Percentiles rank a stretch among this genome's conserved stretches.
Evolutionary conservation across 2,888 invertebrate genomes (phyloP).

Genomic region (Lissonota sp.): DNA sequence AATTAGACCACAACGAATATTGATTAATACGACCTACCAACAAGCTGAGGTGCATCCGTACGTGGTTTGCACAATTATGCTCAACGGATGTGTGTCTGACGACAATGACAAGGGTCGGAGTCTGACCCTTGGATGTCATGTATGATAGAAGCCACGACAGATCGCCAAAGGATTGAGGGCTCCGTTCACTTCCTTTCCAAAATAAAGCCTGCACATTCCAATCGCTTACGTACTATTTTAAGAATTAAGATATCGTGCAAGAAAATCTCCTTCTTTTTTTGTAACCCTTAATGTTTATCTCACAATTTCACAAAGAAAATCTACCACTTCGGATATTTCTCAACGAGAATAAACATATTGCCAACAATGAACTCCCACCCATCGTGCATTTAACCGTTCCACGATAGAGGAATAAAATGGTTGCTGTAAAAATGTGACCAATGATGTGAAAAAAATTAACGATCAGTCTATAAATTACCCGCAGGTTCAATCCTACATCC

Average conservation of each 20-base stretch:
- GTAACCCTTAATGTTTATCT: background rate
- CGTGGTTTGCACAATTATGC: conserved; percentile 40
- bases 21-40: conserved; percentile 25
- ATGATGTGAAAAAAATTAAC: background rate
- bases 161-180: conserved; percentile 9
- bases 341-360: background rate
- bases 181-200: conserved; percentile 12
- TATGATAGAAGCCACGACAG: background rate
- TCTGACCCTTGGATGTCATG: conserved; percentile 18
- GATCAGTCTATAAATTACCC: background rate
- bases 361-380: no score
- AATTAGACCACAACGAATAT: conserved; percentile 31
- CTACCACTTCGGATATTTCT: background rate
- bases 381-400: no score
- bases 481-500: background rate
- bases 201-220: conserved; percentile 9
- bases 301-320: conserved; percentile 2
- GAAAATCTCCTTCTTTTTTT: background rate
- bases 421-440: background rate
- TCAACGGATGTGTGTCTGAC: conserved; percentile 36
- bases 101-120: conserved; percentile 27
- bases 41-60: conserved; percentile 8
- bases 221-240: conserved; percentile 28
- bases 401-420: conserved; percentile 18
- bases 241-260: background rate